Base-by-base conservation (phyloP, 2,888 invertebrate genomes). In the Oeneis ivallda region DNA sequence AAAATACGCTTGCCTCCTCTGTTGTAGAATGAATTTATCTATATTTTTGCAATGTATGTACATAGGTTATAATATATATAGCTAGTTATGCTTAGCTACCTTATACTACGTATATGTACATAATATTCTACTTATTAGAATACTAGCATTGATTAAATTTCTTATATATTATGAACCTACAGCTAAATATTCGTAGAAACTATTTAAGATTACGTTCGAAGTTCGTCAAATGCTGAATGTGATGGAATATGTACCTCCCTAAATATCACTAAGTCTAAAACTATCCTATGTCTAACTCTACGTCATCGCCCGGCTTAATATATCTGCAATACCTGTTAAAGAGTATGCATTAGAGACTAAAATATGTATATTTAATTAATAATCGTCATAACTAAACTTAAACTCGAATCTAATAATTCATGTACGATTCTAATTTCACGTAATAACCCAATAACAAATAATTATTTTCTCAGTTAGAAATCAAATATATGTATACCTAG, bases 371-470 rank as follows among this genome's bases (percentile, higher is more conserved):
- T 43, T 8, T 45, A 54, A 32, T 13, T 15, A 15, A 45, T 13
- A 45, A 43, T 50, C 32, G 37, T 52, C n/a, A 52, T 47, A 57
- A 53, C 32, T 45, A 59, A 57, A 57, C 11, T 54, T 43, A 59
- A 63, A 68, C 70, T 68, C 70, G 66, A 62, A 64, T 70, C 66
- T 64, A 68, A 68, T 68, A 70, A 70, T 70, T 70, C 62, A 70
- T 68, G 70, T 68, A 70, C 70, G 68, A 64, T 67, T 41, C 15
- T 5, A 58, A 56, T 52, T 41, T 58, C 15, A 32, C 43, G 43
- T 43, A 53, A 19, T 50, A 26, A 50, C 11, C 11, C 10, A 26
- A 19, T 50, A 50, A 50, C 49, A 50, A 54, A 54, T 43, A 43
- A 43, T 9, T 50, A 17, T 34, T 39, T 0, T 49, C 32, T 37